Conservation (phyloP, 2,888 invertebrate genomes). For the Protonemura montana region DNA sequence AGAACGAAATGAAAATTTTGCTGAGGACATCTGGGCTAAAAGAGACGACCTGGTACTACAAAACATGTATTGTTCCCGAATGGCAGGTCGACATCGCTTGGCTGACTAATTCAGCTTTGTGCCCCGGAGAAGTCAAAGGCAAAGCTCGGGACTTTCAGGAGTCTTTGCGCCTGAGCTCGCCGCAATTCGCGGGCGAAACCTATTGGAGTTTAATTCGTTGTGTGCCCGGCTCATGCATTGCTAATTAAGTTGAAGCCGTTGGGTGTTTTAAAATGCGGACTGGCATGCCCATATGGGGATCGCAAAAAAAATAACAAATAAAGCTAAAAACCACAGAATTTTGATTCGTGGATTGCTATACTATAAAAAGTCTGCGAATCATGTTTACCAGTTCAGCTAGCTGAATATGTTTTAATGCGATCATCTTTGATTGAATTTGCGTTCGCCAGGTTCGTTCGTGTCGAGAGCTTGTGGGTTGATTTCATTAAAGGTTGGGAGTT, state of each 20-base stretch:
- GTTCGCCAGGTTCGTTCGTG: background rate
- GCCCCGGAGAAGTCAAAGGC: background rate
- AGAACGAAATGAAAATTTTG: background rate
- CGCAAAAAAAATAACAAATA: no score
- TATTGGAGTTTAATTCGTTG: background rate
- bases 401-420: background rate
- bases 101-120: background rate
- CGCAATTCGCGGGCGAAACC: background rate
- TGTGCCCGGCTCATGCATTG: background rate
- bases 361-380: background rate
- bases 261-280: background rate
- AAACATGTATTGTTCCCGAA: no score
- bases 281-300: background rate
- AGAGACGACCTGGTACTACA: background rate
- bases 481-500: no score
- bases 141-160: no score
- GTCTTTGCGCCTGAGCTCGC: background rate
- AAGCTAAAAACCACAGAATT: no score
- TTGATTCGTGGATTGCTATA: background rate
- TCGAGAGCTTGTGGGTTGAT: background rate
- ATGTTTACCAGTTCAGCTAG: background rate
- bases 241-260: background rate
- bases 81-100: background rate
- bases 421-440: background rate
- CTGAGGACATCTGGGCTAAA: background rate